Base-by-base conservation (phyloP, 2,888 invertebrate genomes). In the Melolontha melolontha region DNA sequence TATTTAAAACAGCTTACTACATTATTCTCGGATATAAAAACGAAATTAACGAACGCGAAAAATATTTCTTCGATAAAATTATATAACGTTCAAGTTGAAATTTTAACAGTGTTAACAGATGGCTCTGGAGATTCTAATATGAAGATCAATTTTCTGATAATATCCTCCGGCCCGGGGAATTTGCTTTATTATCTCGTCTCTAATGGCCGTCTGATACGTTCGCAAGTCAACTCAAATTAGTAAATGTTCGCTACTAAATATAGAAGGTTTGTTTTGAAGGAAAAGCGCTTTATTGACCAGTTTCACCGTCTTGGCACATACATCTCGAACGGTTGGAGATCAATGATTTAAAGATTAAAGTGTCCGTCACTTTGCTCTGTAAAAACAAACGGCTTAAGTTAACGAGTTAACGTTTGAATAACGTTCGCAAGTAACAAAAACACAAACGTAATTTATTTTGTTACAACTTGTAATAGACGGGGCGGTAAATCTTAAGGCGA, bases 131-230 rank as follows among this genome's bases (percentile, higher is more conserved):
- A 14, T 17, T 8, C 47, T 47, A 47, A 47, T 47, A 47, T 14
- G 59, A 68, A 70, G 70, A 70, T 70, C 68, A 65, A 70, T 70
- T 70, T 70, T 70, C 68, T 68, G 70, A 70, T 70, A 70, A 68
- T 63, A 17, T 14, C 17, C 14, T 14, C 14, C 16, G 16, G 47
- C 47, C 17, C 47, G 8, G 47, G 1, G 47, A 14, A 47, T 16
- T 14, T 17, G 10, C 4, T 47, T 14, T 47, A 47, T 47, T 47
- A 47, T 47, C 47, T 47, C 47, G 14, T 8, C 14, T 14, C 47
- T 16, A 47, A 14, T 14, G 47, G 1, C 10, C 10, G 47, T 47
- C 47, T 47, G 47, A 16, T 47, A 47, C 47, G 16, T 34, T 34
- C 34, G 7, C 34, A 34, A 34, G 34, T 34, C 34, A 10, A 34